Percentiles rank a stretch among this genome's conserved stretches.
Conservation (phyloP, 64 coral and sea anemone species). For the Orbicella faveolata region DNA sequence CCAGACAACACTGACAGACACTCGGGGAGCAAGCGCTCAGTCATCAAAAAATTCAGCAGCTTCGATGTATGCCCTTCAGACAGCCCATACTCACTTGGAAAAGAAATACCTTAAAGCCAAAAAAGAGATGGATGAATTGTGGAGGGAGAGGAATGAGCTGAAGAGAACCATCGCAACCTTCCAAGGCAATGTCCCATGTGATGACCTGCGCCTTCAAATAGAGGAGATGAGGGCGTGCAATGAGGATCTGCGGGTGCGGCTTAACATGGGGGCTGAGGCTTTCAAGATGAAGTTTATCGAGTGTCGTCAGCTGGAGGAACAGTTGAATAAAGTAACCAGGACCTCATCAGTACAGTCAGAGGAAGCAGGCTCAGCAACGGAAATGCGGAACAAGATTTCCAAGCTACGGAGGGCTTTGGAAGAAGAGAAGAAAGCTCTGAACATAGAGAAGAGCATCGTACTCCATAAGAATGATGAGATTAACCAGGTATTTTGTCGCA, state of each 20-base stretch:
- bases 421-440: slow-evolving; percentile 42
- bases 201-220: slow-evolving; percentile 84
- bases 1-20: slow-evolving; percentile 65
- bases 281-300: slow-evolving; percentile 96
- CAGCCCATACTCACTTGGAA: slow-evolving; percentile 83
- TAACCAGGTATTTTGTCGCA: slow-evolving; percentile 22
- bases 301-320: slow-evolving; percentile 65
- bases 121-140: slow-evolving; percentile 80
- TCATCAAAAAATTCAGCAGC: slow-evolving; percentile 80
- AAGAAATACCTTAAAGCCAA: slow-evolving; percentile 89
- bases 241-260: slow-evolving; percentile 85
- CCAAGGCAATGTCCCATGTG: slow-evolving; percentile 65
- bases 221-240: slow-evolving; percentile 86
- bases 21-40: slow-evolving; percentile 56
- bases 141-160: slow-evolving; percentile 87
- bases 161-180: slow-evolving; percentile 72
- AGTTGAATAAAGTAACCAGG: slow-evolving; percentile 74
- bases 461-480: slow-evolving; percentile 38
- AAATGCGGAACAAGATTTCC: not conserved
- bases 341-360: slow-evolving; percentile 26
- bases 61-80: slow-evolving; percentile 93
- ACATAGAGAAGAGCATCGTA: slow-evolving; percentile 5
- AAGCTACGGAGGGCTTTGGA: slow-evolving; percentile 43
- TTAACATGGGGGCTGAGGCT: slow-evolving; percentile 96
- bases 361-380: not conserved